These are phyloP conservation scores for Guaruba guarouba DNA, from an alignment of 2,113 vertebrate genomes.

Conservation along the genomic window DNA sequence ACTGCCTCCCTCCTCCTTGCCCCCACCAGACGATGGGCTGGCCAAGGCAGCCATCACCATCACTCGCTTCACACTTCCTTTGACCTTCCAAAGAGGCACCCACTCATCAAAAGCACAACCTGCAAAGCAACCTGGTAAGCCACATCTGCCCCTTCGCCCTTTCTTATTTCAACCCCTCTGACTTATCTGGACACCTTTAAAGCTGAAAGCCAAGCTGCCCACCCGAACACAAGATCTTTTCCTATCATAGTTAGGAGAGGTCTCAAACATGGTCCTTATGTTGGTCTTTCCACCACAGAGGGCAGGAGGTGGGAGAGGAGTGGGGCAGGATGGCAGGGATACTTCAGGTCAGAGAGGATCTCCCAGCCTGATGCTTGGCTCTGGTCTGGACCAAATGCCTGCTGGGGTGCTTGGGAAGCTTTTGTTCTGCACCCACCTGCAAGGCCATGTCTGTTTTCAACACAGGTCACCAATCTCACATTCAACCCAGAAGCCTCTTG, in stretches of 20 bases:
- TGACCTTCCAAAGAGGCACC: conserved; percentile 35
- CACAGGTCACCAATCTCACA: not conserved
- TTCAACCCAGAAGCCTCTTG: not conserved
- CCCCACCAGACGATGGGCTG: not conserved
- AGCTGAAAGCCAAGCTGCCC: conserved; percentile 40
- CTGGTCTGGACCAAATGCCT: not conserved
- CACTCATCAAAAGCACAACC: not conserved
- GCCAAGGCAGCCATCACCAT: not conserved
- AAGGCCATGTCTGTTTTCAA: not conserved
- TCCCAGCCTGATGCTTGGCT: not conserved
- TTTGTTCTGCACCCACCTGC: not conserved
- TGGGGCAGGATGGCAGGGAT: not conserved
- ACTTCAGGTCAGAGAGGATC: not conserved
- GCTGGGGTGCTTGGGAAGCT: rapidly evolving
- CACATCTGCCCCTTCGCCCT: not conserved
- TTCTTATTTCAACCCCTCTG: not conserved
- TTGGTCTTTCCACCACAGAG: rapidly evolving
- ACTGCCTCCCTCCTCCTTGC: conserved; percentile 1
- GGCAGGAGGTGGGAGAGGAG: not conserved
- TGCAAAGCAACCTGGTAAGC: conserved; percentile 23
- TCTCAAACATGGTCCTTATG: not conserved
- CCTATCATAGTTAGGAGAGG: not conserved
- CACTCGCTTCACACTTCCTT: not conserved
- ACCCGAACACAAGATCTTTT: not conserved
- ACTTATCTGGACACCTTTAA: conserved; percentile 1